phyloP scores from a whole-genome alignment of 1,140 invertebrate species.

The Anadara kagoshimensis region DNA sequence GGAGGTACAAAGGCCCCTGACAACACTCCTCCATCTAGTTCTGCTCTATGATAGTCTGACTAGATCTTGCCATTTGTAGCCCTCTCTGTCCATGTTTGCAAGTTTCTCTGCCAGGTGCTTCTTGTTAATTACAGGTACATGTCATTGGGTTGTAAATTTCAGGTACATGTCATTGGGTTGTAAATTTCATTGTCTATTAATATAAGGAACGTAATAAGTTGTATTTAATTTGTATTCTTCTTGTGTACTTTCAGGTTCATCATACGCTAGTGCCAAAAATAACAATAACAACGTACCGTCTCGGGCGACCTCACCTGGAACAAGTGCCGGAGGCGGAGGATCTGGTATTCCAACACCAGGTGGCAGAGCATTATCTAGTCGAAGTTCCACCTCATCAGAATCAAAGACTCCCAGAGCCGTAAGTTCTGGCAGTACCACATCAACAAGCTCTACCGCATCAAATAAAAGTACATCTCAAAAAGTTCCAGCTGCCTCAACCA shows the following conservation, averaged over 20 bases:
- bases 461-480: slow-evolving; percentile 62
- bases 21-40: no score
- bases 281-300: slow-evolving; percentile 65
- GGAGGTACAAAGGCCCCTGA: no score
- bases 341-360: slow-evolving; percentile 76
- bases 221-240: background rate
- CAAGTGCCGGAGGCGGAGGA: slow-evolving; percentile 44
- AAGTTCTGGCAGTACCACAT: slow-evolving; percentile 55
- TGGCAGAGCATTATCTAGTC: slow-evolving; percentile 56
- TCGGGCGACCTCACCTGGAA: slow-evolving; percentile 73
- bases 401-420: slow-evolving; percentile 62
- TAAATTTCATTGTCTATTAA: no score
- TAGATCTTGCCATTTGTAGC: no score
- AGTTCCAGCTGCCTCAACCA: slow-evolving; percentile 47
- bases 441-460: slow-evolving; percentile 61
- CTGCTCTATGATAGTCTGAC: no score
- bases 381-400: slow-evolving; percentile 47
- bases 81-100: no score
- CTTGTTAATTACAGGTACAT: no score
- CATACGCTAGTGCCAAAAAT: slow-evolving; percentile 39
- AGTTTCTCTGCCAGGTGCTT: no score
- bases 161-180: no score
- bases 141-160: no score
- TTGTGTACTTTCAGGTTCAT: slow-evolving; percentile 41
- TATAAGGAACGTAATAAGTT: background rate